These are phyloP conservation scores for Cephalophus harveyi DNA, from an alignment of 2,113 vertebrate species.

Conservation along the genomic window DNA sequence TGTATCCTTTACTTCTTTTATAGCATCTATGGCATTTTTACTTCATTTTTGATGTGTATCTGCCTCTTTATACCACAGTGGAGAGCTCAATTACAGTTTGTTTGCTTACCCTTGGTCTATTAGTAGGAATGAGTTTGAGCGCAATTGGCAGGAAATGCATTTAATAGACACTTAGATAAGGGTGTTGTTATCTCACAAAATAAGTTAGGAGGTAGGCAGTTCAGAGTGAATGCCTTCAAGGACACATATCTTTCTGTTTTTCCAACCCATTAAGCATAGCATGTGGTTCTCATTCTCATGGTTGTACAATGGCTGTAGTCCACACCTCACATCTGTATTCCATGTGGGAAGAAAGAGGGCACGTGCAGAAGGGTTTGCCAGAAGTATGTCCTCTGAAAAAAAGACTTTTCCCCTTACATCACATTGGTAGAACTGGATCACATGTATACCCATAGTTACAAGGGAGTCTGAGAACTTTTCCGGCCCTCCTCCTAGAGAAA, in stretches of 20 bases:
- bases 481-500: not conserved
- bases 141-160: not conserved
- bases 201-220: not conserved
- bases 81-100: not conserved
- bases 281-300: slow-evolving; percentile 13
- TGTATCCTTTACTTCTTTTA: not conserved
- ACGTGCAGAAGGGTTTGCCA: slow-evolving; percentile 13
- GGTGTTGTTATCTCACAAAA: not conserved
- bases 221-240: not conserved
- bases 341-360: slow-evolving; percentile 3
- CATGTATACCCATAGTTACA: not conserved
- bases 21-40: not conserved
- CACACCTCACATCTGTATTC: not conserved
- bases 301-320: not conserved
- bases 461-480: slow-evolving; percentile 5
- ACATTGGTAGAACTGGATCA: not conserved
- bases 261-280: not conserved
- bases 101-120: not conserved
- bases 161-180: slow-evolving; percentile 14
- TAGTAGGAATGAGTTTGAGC: not conserved
- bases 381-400: not conserved
- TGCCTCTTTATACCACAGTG: not conserved
- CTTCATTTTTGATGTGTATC: slow-evolving; percentile 23
- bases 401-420: not conserved
- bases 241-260: not conserved